These are phyloP conservation scores for Stegophylla sp. DNA, from an alignment of 2,888 invertebrate genomes.

Conservation along the genomic window DNA sequence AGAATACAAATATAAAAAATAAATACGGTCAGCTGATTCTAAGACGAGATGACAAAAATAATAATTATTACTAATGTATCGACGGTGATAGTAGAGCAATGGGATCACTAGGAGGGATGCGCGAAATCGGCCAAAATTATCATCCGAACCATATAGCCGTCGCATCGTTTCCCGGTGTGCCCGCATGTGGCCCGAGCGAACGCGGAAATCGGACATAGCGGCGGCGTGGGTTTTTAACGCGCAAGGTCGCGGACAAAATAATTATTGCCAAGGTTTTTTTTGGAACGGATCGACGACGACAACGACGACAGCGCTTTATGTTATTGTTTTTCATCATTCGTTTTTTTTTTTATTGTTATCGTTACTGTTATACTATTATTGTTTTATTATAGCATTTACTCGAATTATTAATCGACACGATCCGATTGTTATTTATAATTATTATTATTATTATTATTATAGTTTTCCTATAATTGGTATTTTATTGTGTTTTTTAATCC, in stretches of 20 bases:
- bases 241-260: slow-evolving; percentile 43
- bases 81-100: too few relatives aligned
- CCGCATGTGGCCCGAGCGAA: slow-evolving; percentile 26
- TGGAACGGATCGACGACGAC: not conserved
- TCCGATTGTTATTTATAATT: slow-evolving; percentile 3
- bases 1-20: not conserved
- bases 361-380: not conserved
- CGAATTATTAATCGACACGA: not conserved
- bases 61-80: too few relatives aligned
- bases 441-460: not conserved
- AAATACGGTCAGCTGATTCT: not conserved
- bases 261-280: slow-evolving; percentile 53
- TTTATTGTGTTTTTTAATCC: not conserved
- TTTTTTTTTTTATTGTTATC: not conserved
- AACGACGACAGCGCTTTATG: slow-evolving; percentile 6
- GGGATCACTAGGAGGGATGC: not conserved
- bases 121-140: slow-evolving; percentile 9
- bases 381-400: not conserved
- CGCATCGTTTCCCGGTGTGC: slow-evolving; percentile 30
- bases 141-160: not conserved
- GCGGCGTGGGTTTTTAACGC: slow-evolving; percentile 5
- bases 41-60: not conserved
- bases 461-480: not conserved
- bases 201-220: slow-evolving; percentile 47
- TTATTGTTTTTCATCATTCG: slow-evolving; percentile 21